Conservation (phyloP, 2,888 invertebrate genomes). For the Octonoba sinensis region DNA sequence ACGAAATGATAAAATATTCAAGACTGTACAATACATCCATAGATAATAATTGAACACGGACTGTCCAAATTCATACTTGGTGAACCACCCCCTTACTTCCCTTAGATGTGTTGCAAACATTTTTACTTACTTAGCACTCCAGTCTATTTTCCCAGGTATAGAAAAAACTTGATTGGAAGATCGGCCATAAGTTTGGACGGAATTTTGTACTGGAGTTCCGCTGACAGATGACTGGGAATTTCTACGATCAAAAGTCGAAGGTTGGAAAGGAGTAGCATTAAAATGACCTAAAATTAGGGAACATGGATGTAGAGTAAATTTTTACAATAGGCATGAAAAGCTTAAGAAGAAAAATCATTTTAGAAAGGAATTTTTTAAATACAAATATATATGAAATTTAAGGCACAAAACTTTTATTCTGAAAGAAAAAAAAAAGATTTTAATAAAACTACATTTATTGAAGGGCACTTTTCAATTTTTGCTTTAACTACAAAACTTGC, state of each 20-base stretch:
- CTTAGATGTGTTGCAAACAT: no score
- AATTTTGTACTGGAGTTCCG: conserved; percentile 55
- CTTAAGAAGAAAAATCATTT: background rate
- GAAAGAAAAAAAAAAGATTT: background rate
- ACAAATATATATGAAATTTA: background rate
- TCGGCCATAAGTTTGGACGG: conserved; percentile 55
- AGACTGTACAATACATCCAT: no score
- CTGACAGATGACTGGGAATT: conserved; percentile 56
- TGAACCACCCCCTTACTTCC: no score
- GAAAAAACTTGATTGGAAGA: conserved; percentile 58
- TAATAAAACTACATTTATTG: background rate
- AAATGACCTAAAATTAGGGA: conserved; percentile 42
- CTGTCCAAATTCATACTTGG: no score
- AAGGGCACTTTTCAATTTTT: no score
- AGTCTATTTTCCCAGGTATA: conserved; percentile 78
- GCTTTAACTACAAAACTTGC: background rate
- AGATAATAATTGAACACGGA: no score
- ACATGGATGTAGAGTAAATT: background rate
- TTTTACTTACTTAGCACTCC: conserved; percentile 81
- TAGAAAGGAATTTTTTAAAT: background rate
- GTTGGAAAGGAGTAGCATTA: conserved; percentile 16
- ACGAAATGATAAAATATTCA: no score
- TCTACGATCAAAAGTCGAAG: conserved; percentile 48
- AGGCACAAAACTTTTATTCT: background rate
- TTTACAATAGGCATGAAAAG: background rate